Conservation (phyloP, 2,797 vertebrate genomes). For the Siniperca scherzeri region DNA sequence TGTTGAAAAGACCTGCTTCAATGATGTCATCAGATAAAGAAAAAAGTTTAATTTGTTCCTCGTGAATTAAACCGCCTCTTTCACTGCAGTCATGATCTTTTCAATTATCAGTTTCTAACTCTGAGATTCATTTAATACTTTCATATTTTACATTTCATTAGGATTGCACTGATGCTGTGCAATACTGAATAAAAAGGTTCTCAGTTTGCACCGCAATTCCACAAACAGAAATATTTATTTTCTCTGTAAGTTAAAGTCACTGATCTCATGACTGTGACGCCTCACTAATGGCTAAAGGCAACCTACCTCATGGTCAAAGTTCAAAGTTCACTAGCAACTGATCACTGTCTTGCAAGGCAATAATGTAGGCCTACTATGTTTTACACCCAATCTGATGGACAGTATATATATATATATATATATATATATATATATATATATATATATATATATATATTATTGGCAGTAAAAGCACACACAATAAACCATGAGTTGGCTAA, state of each 20-base stretch:
- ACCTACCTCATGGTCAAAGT: constrained; percentile 50
- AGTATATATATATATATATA: constrained; percentile 1
- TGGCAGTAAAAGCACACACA: constrained; percentile 37
- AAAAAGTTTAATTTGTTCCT: not conserved
- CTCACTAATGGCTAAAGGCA: not conserved
- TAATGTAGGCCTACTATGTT: constrained; percentile 6
- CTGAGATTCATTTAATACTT: constrained; percentile 26
- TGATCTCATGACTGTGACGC: constrained; percentile 4
- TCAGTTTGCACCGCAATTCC: not conserved
- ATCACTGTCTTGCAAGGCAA: constrained; percentile 29
- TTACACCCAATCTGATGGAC: constrained; percentile 19
- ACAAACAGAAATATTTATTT: constrained; percentile 18
- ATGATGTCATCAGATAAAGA: not conserved
- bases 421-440: not conserved
- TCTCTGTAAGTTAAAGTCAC: not conserved
- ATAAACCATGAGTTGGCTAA: constrained; percentile 35
- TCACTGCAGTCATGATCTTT: constrained; percentile 4
- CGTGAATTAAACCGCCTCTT: constrained; percentile 16
- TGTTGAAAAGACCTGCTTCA: constrained; percentile 9
- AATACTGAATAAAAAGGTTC: not conserved
- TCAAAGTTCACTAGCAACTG: constrained; percentile 46
- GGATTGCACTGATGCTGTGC: not conserved
- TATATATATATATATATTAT: not conserved
- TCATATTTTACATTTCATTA: constrained; percentile 2
- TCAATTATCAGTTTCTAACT: constrained; percentile 13